Percentiles rank a stretch among this genome's conserved stretches.
Evolutionary conservation across 2,797 vertebrate genomes (phyloP).

Genomic region (Chiroxiphia lanceolata): DNA sequence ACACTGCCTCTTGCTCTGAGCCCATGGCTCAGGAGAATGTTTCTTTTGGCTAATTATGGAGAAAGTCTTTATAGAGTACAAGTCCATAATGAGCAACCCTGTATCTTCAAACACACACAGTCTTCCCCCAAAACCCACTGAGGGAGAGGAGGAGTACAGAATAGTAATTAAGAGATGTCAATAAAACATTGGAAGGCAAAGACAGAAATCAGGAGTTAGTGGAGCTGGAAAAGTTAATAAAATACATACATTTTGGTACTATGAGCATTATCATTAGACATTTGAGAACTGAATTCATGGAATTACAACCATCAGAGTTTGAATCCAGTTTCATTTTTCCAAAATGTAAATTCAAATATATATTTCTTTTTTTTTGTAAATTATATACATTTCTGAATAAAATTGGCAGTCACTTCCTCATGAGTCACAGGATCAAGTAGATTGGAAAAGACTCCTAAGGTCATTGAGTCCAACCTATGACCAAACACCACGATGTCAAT

Average conservation of each 20-base stretch:
- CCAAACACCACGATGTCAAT: neutral
- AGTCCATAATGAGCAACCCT: accelerated
- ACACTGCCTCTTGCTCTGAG: neutral
- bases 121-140: neutral
- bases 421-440: neutral
- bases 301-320: neutral
- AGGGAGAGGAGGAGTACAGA: neutral
- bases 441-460: neutral
- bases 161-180: neutral
- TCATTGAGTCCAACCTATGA: neutral
- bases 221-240: neutral
- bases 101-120: neutral
- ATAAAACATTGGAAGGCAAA: neutral
- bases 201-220: neutral
- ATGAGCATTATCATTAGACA: neutral
- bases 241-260: neutral
- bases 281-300: neutral
- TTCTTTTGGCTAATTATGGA: neutral
- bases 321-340: neutral
- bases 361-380: neutral
- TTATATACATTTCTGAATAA: neutral
- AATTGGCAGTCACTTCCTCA: neutral
- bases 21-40: neutral
- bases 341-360: neutral
- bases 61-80: neutral